A percentile compares a stretch with the other conserved stretches of the same genome.
These are phyloP conservation scores for Microchrysa polita DNA, from an alignment of 2,888 invertebrate genomes.

Conservation along the genomic window DNA sequence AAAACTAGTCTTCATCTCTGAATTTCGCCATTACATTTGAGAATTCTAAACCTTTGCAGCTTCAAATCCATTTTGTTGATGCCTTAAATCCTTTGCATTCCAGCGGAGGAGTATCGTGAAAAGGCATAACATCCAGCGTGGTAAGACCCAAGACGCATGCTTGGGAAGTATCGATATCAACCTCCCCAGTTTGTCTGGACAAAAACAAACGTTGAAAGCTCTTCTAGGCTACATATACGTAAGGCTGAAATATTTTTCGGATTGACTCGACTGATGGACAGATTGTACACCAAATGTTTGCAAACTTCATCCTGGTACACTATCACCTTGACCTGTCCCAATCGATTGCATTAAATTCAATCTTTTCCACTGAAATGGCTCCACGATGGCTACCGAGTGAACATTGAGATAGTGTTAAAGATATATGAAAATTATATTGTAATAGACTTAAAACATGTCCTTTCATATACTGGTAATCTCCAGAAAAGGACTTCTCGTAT, in stretches of 20 bases:
- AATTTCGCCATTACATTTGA: no score
- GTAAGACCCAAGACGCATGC: constrained; percentile 12
- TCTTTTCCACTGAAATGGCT: neutral
- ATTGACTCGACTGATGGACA: neutral
- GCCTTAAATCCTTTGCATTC: no score
- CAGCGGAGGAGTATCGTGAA: neutral
- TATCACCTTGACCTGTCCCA: constrained; percentile 42
- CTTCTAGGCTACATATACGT: no score
- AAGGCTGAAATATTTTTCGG: neutral
- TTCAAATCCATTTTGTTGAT: no score
- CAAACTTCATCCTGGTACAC: constrained; percentile 8
- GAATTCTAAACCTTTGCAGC: no score
- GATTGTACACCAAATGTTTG: constrained; percentile 19
- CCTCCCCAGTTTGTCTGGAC: neutral
- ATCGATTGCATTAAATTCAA: constrained; percentile 19
- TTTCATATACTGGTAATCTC: no score
- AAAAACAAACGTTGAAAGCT: constrained; percentile 29
- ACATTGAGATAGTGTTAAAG: no score
- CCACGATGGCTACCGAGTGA: neutral
- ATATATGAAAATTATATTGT: no score
- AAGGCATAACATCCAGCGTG: constrained; percentile 14
- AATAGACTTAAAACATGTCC: no score
- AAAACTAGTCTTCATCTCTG: no score
- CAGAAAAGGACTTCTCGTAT: no score
- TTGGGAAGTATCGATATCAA: neutral